Evolutionary conservation across 1,140 invertebrate species (phyloP).

Genomic region (Ips nitidus): DNA sequence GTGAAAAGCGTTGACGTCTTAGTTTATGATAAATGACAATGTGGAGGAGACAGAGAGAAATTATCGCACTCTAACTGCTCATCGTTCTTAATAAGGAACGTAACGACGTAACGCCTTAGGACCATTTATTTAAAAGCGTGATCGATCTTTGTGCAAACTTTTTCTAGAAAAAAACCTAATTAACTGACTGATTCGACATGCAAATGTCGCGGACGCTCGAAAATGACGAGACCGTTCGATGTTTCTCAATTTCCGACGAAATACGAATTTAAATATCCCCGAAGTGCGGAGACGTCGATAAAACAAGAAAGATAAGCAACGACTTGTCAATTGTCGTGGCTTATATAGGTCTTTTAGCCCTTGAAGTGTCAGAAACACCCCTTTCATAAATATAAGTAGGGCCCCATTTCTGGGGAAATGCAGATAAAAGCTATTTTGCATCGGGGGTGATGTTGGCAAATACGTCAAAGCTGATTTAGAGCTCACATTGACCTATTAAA

Average conservation of each 20-base stretch:
- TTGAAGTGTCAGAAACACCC: not conserved
- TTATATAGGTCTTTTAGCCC: not conserved
- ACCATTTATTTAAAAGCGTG: too few species aligned
- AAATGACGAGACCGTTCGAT: too few species aligned
- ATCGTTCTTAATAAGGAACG: too few species aligned
- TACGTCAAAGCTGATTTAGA: constrained; percentile 1
- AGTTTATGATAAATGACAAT: too few species aligned
- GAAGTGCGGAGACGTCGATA: not conserved
- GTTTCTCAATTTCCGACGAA: not conserved
- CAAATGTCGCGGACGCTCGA: too few species aligned
- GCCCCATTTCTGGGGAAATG: not conserved
- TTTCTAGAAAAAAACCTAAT: too few species aligned
- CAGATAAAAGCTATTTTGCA: constrained; percentile 1
- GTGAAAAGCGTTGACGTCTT: too few species aligned
- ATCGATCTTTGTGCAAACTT: too few species aligned
- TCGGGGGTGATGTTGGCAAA: not conserved
- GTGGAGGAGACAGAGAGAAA: too few species aligned
- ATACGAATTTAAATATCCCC: not conserved
- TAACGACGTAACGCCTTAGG: too few species aligned
- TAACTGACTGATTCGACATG: too few species aligned
- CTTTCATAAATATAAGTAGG: constrained; percentile 3
- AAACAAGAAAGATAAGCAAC: constrained; percentile 3
- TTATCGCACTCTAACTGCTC: too few species aligned
- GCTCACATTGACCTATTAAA: not conserved
- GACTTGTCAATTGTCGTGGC: constrained; percentile 1